Evolutionary conservation across 2,113 vertebrate genomes (phyloP).

Genomic region (Psammodynastes pulverulentus): DNA sequence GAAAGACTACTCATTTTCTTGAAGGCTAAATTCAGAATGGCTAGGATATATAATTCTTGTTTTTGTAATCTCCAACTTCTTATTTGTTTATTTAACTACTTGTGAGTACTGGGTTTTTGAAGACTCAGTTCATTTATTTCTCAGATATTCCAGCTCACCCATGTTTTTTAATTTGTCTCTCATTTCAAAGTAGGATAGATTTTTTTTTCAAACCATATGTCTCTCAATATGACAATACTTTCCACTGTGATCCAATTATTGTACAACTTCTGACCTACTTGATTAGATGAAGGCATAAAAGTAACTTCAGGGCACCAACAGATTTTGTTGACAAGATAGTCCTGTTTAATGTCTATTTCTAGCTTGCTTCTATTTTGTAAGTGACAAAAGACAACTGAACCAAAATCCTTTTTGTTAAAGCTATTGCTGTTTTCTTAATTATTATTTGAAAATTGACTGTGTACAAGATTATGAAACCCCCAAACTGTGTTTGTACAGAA

Average conservation of each 20-base stretch:
- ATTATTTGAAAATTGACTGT: not conserved
- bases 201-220: not conserved
- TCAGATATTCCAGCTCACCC: slow-evolving; percentile 3
- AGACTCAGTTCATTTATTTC: not conserved
- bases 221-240: not conserved
- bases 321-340: not conserved
- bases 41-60: not conserved
- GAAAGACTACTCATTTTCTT: slow-evolving; percentile 21
- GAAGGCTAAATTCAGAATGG: slow-evolving; percentile 21
- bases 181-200: not conserved
- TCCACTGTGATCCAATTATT: not conserved
- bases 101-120: not conserved
- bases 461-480: not conserved
- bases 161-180: not conserved
- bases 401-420: not conserved
- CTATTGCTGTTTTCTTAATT: not conserved
- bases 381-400: not conserved
- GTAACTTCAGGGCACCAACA: not conserved
- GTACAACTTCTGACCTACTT: not conserved
- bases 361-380: not conserved
- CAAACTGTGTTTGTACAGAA: not conserved
- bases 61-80: not conserved
- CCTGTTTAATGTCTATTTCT: not conserved
- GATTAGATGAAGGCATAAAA: not conserved
- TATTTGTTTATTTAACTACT: not conserved